Evolutionary conservation across 1,140 invertebrate species (phyloP), one percentile per base, ranked within the genome.

Genomic region (Leguminivora glycinivorella): DNA sequence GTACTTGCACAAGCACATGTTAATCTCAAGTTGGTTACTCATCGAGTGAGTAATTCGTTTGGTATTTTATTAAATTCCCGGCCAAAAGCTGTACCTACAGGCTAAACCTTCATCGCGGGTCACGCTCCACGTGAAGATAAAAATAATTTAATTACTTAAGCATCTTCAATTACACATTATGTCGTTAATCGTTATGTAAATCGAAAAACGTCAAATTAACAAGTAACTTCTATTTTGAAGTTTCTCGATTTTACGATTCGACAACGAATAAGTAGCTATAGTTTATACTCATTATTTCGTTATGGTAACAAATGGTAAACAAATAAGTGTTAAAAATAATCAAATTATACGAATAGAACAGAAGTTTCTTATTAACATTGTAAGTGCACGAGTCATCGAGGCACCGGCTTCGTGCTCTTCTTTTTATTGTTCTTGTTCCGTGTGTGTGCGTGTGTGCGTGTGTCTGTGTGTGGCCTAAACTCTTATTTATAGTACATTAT

Each of bases 391-490:
- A 52, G 47, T 22, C 47, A 52, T n/a, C 19, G 19, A 6, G 47
- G 4, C 47, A n/a, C 47, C 47, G 47, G 47, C 14, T 52, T 52
- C 47, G 22, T 19, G 47, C 47, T 2, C 10, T 19, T 22, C 17
- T 52, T 52, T 52, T 52, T 22, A 52, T 19, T 52, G 1, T 22
- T 22, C 19, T 52, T 52, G 22, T 22, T 52, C n/a, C 19, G 47
- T 52, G 47, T n/a, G n/a, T n/a, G n/a, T n/a, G n/a, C n/a, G n/a
- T n/a, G n/a, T n/a, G n/a, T n/a, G n/a, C n/a, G n/a, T n/a, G n/a
- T n/a, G n/a, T 52, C n/a, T 9, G 47, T 52, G 47, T 52, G 47
- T 52, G 47, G 47, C 47, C 47, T 52, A 52, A 19, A 52, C 14
- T 52, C 47, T 52, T 52, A 52, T 52, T 52, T 52, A 52, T 52